phyloP scores from a whole-genome alignment of 2,113 vertebrate genomes.

The Theristicus caerulescens region DNA sequence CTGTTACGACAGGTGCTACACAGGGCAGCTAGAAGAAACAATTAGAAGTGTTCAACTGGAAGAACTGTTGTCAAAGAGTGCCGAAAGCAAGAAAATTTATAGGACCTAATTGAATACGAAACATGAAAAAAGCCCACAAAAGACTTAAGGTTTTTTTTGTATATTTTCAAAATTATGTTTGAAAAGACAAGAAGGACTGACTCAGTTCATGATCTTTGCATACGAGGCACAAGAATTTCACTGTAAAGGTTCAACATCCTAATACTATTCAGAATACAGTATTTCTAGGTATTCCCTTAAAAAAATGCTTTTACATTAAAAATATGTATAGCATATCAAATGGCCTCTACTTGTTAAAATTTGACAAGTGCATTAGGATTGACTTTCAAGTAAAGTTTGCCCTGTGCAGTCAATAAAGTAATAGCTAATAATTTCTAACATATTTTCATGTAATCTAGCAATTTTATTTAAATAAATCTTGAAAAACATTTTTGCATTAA shows the following conservation, averaged over 20 bases:
- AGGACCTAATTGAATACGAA: background rate
- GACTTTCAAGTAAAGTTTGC: background rate
- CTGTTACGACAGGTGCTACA: background rate
- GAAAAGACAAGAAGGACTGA: background rate
- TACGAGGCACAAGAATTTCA: background rate
- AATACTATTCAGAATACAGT: background rate
- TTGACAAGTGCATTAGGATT: background rate
- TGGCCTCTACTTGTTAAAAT: background rate
- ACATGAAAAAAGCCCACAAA: background rate
- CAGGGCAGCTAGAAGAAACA: background rate
- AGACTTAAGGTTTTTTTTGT: background rate
- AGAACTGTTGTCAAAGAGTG: background rate
- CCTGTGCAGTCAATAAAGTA: background rate
- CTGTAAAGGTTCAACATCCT: background rate
- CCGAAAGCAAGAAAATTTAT: background rate
- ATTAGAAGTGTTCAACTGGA: background rate
- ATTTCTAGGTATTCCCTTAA: background rate
- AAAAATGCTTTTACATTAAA: background rate
- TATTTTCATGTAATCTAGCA: background rate
- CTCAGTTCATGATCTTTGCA: background rate
- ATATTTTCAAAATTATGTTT: background rate
- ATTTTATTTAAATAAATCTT: background rate
- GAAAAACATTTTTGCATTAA: background rate
- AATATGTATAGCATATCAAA: background rate
- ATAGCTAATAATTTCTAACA: background rate